Evolutionary conservation across 30 jellyfish, hydroid and myxozoan species (phyloP).

Genomic region (Hydractinia echinata): DNA sequence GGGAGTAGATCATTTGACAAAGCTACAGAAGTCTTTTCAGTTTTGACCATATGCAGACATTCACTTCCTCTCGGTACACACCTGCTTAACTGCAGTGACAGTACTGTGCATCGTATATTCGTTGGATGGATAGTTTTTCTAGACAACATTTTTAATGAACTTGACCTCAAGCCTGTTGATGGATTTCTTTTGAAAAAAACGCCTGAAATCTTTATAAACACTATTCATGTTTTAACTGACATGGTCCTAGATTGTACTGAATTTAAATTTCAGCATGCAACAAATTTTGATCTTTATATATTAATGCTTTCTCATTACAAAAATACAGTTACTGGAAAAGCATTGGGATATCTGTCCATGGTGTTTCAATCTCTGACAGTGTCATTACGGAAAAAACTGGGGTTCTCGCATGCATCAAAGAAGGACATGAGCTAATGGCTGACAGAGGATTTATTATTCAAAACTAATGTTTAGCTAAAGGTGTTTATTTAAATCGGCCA

Average conservation of each 20-base stretch:
- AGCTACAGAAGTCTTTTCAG: slow-evolving; percentile 23
- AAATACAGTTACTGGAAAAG: slow-evolving; percentile 36
- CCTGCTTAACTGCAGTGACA: not conserved
- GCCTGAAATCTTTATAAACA: slow-evolving; percentile 35
- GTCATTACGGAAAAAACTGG: slow-evolving; percentile 38
- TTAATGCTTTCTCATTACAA: slow-evolving; percentile 41
- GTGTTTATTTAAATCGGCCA: slow-evolving; percentile 33
- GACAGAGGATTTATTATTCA: slow-evolving; percentile 43
- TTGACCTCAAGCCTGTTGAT: slow-evolving; percentile 35
- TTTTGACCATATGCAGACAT: slow-evolving; percentile 3
- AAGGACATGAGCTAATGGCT: slow-evolving; percentile 35
- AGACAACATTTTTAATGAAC: slow-evolving; percentile 30
- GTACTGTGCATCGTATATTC: slow-evolving; percentile 29
- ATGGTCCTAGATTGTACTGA: slow-evolving; percentile 15
- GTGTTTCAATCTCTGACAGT: slow-evolving; percentile 30
- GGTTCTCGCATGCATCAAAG: slow-evolving; percentile 24
- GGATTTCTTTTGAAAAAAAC: slow-evolving; percentile 25
- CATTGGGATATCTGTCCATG: not conserved
- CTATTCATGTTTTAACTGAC: slow-evolving; percentile 46
- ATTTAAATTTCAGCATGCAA: not conserved
- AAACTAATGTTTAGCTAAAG: slow-evolving; percentile 28
- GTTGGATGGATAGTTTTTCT: slow-evolving; percentile 17
- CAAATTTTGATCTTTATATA: slow-evolving; percentile 24
- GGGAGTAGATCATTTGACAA: not conserved
- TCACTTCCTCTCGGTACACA: slow-evolving; percentile 35